phyloP scores from a whole-genome alignment of 2,113 vertebrate species.

The Shinisaurus crocodilurus region DNA sequence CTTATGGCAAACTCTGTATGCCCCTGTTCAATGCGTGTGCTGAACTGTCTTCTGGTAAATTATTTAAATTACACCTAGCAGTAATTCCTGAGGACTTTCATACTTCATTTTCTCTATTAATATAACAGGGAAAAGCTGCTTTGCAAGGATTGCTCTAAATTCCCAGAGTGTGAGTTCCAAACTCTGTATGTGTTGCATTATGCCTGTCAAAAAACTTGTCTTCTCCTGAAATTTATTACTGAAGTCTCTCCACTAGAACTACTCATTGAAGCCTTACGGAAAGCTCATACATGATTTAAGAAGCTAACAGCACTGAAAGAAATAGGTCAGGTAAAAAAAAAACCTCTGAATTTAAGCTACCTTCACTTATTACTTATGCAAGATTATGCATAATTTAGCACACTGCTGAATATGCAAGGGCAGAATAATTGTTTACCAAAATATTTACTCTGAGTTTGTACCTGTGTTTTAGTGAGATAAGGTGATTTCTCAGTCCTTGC shows the following conservation, averaged over 20 bases:
- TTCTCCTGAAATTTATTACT: conserved; percentile 87
- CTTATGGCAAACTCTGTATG: conserved; percentile 87
- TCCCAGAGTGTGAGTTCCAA: conserved; percentile 86
- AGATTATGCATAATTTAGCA: conserved; percentile 92
- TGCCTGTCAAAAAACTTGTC: conserved; percentile 88
- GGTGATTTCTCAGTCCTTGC: conserved; percentile 82
- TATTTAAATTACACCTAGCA: conserved; percentile 89
- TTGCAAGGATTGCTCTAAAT: conserved; percentile 86
- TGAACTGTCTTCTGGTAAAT: conserved; percentile 87
- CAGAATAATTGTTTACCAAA: conserved; percentile 90
- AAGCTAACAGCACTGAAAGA: conserved; percentile 89
- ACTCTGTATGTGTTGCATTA: conserved; percentile 84
- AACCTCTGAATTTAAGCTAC: conserved; percentile 85
- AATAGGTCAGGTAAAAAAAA: conserved; percentile 87
- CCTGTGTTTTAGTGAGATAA: conserved; percentile 87
- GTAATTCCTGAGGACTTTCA: conserved; percentile 86
- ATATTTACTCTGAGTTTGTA: conserved; percentile 87
- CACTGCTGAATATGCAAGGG: conserved; percentile 88
- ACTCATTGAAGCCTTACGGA: conserved; percentile 88
- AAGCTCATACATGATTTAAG: conserved; percentile 91
- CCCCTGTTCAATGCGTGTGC: conserved; percentile 82
- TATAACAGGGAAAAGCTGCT: conserved; percentile 86
- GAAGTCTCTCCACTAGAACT: conserved; percentile 85
- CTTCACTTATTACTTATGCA: conserved; percentile 90
- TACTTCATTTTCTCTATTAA: conserved; percentile 88